Percentiles rank a stretch among this genome's conserved stretches.
Evolutionary conservation across 2,888 invertebrate species (phyloP).

Genomic region (Zaprionus obscuricornis): DNA sequence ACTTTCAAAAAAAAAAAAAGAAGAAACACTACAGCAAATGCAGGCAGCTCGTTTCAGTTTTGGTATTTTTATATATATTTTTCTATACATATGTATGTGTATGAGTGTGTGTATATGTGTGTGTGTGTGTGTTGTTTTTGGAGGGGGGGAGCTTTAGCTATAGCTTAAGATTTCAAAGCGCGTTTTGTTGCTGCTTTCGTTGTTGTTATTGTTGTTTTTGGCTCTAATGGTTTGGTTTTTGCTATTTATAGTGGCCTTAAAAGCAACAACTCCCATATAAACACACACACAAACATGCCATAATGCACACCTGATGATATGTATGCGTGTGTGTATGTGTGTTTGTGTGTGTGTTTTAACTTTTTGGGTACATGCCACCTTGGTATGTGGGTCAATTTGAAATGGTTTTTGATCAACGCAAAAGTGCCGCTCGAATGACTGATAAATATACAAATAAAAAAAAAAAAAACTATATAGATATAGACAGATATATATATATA

Average conservation of each 20-base stretch:
- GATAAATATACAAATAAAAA: slow-evolving; percentile 22
- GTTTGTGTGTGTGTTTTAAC: slow-evolving; percentile 33
- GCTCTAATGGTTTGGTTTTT: slow-evolving; percentile 38
- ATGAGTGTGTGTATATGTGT: too few species aligned
- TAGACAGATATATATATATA: too few species aligned
- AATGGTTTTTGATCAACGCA: slow-evolving; percentile 68
- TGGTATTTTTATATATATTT: slow-evolving; percentile 28
- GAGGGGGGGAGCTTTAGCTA: slow-evolving; percentile 25
- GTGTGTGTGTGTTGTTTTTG: slow-evolving; percentile 6
- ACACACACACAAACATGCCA: slow-evolving; percentile 28
- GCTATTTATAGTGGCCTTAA: slow-evolving; percentile 56
- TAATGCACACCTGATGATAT: slow-evolving; percentile 56
- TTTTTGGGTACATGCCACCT: slow-evolving; percentile 60
- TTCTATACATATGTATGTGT: too few species aligned
- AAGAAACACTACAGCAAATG: slow-evolving; percentile 43
- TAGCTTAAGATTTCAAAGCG: slow-evolving; percentile 47
- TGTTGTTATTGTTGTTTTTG: slow-evolving; percentile 8
- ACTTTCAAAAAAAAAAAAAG: slow-evolving; percentile 59
- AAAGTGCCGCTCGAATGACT: slow-evolving; percentile 46
- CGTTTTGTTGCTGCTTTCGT: slow-evolving; percentile 37
- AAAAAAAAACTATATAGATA: not conserved
- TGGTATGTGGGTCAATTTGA: slow-evolving; percentile 79
- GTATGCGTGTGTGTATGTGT: slow-evolving; percentile 7
- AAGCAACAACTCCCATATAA: slow-evolving; percentile 41
- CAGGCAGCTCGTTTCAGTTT: slow-evolving; percentile 60